Conservation (phyloP, 2,797 vertebrate genomes). For the Coregonus ussuriensis region DNA sequence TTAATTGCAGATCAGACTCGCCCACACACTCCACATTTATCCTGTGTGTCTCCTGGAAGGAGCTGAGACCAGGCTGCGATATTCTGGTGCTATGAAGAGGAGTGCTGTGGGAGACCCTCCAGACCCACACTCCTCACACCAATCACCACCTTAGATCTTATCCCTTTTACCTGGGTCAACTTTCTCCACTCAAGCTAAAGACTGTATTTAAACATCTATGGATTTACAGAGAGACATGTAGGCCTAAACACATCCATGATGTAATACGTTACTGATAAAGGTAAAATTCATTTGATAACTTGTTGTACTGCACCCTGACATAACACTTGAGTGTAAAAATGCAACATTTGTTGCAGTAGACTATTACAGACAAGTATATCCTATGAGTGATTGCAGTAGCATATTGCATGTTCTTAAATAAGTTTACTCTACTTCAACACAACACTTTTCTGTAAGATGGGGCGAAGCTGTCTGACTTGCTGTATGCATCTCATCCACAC, state of each 20-base stretch:
- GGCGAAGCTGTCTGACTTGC: not conserved
- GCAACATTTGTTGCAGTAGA: not conserved
- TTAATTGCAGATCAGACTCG: slow-evolving; percentile 84
- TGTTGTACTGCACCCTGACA: not conserved
- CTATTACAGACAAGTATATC: not conserved
- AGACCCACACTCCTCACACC: slow-evolving; percentile 69
- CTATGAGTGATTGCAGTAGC: not conserved
- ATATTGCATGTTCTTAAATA: not conserved
- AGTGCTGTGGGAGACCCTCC: slow-evolving; percentile 76
- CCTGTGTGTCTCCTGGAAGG: slow-evolving; percentile 65
- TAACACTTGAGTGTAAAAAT: not conserved
- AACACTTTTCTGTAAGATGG: not conserved
- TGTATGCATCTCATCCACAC: slow-evolving; percentile 54
- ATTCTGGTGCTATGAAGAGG: slow-evolving; percentile 76
- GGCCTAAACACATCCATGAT: slow-evolving; percentile 37
- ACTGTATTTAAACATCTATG: slow-evolving; percentile 47
- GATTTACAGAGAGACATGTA: not conserved
- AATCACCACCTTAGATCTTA: slow-evolving; percentile 69
- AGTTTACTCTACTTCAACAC: not conserved
- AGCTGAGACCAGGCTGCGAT: slow-evolving; percentile 75
- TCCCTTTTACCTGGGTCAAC: slow-evolving; percentile 58
- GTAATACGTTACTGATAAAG: not conserved
- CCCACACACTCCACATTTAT: slow-evolving; percentile 81
- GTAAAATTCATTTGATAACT: slow-evolving; percentile 44
- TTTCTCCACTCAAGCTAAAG: slow-evolving; percentile 50